Evolutionary conservation across 2,797 vertebrate genomes (phyloP).

Genomic region (Mormyrus hasselquistii): DNA sequence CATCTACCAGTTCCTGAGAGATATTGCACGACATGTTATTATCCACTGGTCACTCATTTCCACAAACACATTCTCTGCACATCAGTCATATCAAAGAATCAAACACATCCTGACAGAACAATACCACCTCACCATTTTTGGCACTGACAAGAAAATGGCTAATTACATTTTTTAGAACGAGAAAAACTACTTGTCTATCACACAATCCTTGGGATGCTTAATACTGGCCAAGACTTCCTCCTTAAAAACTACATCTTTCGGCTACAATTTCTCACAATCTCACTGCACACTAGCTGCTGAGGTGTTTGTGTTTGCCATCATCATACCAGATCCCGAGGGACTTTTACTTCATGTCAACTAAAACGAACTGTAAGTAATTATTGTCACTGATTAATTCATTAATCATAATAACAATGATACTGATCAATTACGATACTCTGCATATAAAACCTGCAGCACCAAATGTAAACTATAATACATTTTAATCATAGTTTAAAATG

Average conservation of each 20-base stretch:
- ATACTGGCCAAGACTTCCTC: background rate
- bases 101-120: background rate
- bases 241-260: background rate
- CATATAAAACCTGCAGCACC: background rate
- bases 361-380: background rate
- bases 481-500: background rate
- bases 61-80: background rate
- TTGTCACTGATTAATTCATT: background rate
- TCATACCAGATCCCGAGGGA: background rate
- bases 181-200: background rate
- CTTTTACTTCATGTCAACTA: background rate
- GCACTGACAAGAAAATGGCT: background rate
- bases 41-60: background rate
- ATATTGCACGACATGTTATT: background rate
- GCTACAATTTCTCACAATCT: background rate
- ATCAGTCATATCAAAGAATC: background rate
- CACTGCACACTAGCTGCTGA: background rate
- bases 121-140: background rate
- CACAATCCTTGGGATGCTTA: background rate
- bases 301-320: background rate
- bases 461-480: background rate
- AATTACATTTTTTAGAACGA: background rate
- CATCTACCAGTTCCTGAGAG: background rate
- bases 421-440: background rate
- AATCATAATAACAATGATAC: background rate